Evolutionary conservation across 2,113 vertebrate genomes (phyloP).

Genomic region (Octodon degus): DNA sequence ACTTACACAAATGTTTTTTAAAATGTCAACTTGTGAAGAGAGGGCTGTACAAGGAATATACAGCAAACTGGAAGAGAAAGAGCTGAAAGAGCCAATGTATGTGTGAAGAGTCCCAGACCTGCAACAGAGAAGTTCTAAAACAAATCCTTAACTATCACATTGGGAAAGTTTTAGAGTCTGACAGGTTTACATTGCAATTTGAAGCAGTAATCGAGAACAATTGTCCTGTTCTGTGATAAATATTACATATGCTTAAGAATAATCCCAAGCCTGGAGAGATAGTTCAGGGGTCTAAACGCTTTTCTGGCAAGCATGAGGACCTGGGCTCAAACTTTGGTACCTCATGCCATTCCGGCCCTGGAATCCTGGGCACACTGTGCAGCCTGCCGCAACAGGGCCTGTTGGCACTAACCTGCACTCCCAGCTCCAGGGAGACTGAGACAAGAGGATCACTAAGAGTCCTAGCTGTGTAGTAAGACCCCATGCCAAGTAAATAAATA

Average conservation of each 20-base stretch:
- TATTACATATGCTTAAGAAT: not conserved
- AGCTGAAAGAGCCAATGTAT: not conserved
- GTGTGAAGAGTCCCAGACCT: not conserved
- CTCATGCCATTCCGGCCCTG: too few relatives aligned
- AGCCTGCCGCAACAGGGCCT: too few relatives aligned
- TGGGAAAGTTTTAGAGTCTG: not conserved
- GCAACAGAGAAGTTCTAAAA: not conserved
- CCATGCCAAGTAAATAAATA: too few relatives aligned
- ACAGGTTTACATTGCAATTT: not conserved
- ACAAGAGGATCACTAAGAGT: too few relatives aligned
- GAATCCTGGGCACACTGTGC: too few relatives aligned
- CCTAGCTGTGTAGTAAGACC: too few relatives aligned
- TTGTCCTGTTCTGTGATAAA: not conserved
- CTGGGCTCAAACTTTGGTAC: too few relatives aligned
- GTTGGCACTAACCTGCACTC: too few relatives aligned
- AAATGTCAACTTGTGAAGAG: not conserved
- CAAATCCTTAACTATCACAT: not conserved
- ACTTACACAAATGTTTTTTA: not conserved
- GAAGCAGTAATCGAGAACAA: not conserved
- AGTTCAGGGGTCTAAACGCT: too few relatives aligned
- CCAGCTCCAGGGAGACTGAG: too few relatives aligned
- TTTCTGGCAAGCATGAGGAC: too few relatives aligned
- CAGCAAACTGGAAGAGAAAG: not conserved
- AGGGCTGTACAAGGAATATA: not conserved
- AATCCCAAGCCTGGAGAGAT: not conserved